These are phyloP conservation scores for Sebastes matsubarae DNA, from an alignment of 2,797 vertebrate species.

Conservation along the genomic window DNA sequence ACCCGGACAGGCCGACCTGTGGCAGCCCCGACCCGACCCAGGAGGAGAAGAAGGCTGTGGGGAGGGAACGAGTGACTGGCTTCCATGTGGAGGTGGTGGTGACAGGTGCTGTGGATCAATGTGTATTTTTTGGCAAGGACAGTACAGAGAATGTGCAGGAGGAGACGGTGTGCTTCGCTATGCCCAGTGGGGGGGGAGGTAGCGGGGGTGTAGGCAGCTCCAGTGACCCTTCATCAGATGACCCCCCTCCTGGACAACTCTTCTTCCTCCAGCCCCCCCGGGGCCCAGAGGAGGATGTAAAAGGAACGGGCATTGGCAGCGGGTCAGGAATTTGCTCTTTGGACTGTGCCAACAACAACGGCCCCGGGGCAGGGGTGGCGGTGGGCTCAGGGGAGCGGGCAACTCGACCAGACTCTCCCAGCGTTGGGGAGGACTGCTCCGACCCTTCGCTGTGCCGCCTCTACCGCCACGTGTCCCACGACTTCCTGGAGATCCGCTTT, in stretches of 20 bases:
- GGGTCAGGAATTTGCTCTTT: slow-evolving; percentile 74
- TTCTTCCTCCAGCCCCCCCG: slow-evolving; percentile 86
- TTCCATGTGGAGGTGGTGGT: slow-evolving; percentile 98
- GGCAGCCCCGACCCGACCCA: slow-evolving; percentile 70
- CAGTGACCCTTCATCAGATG: slow-evolving; percentile 83
- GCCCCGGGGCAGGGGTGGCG: slow-evolving; percentile 43
- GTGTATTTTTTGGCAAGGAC: slow-evolving; percentile 94
- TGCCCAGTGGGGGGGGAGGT: slow-evolving; percentile 58
- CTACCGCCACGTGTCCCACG: slow-evolving; percentile 95
- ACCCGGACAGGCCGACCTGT: slow-evolving; percentile 69
- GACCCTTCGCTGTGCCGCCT: slow-evolving; percentile 92
- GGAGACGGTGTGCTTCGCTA: slow-evolving; percentile 90
- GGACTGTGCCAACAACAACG: slow-evolving; percentile 80
- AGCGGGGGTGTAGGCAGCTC: slow-evolving; percentile 60
- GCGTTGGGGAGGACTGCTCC: slow-evolving; percentile 59
- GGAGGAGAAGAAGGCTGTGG: slow-evolving; percentile 72
- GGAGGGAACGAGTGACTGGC: slow-evolving; percentile 86
- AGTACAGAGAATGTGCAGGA: slow-evolving; percentile 92
- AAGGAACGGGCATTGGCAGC: slow-evolving; percentile 49
- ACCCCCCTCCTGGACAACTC: slow-evolving; percentile 91
- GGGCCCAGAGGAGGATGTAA: slow-evolving; percentile 74
- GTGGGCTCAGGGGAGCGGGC: slow-evolving; percentile 43
- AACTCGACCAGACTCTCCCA: slow-evolving; percentile 77
- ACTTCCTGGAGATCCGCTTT: slow-evolving; percentile 97
- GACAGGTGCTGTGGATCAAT: slow-evolving; percentile 94